Conservation (phyloP, 1,140 invertebrate genomes). For the Cydia strobilella region DNA sequence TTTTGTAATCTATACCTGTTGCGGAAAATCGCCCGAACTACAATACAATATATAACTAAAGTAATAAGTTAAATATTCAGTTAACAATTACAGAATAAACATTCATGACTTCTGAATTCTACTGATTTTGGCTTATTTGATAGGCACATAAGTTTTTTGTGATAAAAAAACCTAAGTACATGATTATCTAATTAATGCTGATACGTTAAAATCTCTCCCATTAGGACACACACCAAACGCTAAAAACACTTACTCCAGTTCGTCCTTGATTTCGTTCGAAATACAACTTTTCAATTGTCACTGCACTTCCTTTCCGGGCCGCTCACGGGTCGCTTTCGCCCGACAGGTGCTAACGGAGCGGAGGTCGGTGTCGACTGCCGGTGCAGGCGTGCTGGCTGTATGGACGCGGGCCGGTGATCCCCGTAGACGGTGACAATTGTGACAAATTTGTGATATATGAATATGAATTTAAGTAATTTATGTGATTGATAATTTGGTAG, state of each 20-base stretch:
- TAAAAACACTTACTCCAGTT: conserved; percentile 11
- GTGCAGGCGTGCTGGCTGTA: conserved; percentile 16
- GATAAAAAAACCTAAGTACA: too few relatives aligned
- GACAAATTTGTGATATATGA: neutral
- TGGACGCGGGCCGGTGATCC: conserved; percentile 4
- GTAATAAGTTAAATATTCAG: too few relatives aligned
- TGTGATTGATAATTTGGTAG: neutral
- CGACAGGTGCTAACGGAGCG: conserved; percentile 42
- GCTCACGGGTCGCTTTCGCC: conserved; percentile 35
- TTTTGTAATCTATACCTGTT: conserved; percentile 34
- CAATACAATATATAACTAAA: too few relatives aligned
- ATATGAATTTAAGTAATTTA: neutral
- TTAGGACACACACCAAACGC: too few relatives aligned
- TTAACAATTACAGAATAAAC: too few relatives aligned
- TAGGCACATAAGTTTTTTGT: too few relatives aligned
- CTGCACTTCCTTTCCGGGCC: conserved; percentile 64
- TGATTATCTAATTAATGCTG: too few relatives aligned
- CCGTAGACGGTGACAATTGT: neutral
- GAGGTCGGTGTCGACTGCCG: conserved; percentile 49
- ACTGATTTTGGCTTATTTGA: too few relatives aligned
- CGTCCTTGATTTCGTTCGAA: conserved; percentile 37
- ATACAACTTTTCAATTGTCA: conserved; percentile 47
- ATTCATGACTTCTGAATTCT: too few relatives aligned
- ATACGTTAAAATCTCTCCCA: too few relatives aligned
- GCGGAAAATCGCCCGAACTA: too few relatives aligned